Evolutionary conservation across 30 jellyfish, hydroid and myxozoan genomes (phyloP), one percentile per base, ranked within the genome.

Genomic region (Chironex yamaguchii): DNA sequence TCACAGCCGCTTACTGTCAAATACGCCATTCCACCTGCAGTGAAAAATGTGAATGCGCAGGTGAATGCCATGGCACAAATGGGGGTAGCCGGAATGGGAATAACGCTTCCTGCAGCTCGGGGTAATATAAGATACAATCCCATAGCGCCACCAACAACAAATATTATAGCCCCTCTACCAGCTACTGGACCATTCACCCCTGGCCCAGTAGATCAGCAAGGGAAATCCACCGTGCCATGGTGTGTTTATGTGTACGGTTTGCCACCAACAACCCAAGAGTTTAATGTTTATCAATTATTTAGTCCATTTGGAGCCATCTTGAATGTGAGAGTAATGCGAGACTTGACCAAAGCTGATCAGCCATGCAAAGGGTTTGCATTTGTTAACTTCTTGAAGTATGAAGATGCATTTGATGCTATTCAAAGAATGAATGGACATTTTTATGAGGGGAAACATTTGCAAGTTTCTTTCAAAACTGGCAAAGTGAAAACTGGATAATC

Each of bases 301-400:
- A 92, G 96, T n/a, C 99, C 99, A 1, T 90, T 95, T 95, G 99
- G 99, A 25, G 99, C 96, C 49, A 95, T 95, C 29, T 68, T 95
- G 54, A 95, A 92, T 90, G 99, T 95, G 13, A 72, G 92, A 36
- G 42, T 90, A 64, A 95, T 95, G 77, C 90, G 99, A 11, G 99
- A 95, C 54, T 68, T 89, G 21, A 90, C 93, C 0, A 89, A 95
- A 63, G 54, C 96, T 9, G 99, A 95, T 32, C 97, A 90, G 79
- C 99, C 97, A 17, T 89, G 99, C 36, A 95, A 95, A 80, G 99
- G 99, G 69, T 95, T 73, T 81, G 99, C 97, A 6, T 95, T 95
- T 85, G 96, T 95, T 12, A 95, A 95, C 58, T 95, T 95, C 36
- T 54, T 93, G 49, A 90, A 89, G 52, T 76, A 85, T 52, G 87